A percentile compares a stretch with the other conserved stretches of the same genome.
Evolutionary conservation across 2,888 invertebrate genomes (phyloP).

Genomic region (Troilus luridus): DNA sequence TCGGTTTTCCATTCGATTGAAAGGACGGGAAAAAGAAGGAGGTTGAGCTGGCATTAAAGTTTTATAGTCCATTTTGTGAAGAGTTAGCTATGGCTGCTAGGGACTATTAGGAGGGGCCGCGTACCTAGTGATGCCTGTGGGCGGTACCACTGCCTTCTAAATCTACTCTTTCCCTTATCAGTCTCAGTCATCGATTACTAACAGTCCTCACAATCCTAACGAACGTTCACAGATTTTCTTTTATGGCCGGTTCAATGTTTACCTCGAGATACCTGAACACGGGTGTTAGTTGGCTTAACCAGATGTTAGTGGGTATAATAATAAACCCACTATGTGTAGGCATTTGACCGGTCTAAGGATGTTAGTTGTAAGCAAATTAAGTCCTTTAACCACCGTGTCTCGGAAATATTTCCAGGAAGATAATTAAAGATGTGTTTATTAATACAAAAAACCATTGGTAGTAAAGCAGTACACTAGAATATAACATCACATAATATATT

Average conservation of each 20-base stretch:
- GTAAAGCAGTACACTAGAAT: too few species aligned
- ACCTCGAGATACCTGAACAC: neutral
- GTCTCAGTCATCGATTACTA: neutral
- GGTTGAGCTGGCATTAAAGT: constrained; percentile 29
- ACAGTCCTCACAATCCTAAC: constrained; percentile 24
- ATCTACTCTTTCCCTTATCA: neutral
- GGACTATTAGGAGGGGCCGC: constrained; percentile 3
- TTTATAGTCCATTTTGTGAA: constrained; percentile 51
- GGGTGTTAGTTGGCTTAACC: neutral
- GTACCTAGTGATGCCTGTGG: constrained; percentile 10
- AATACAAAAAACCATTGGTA: too few species aligned
- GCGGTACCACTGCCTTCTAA: constrained; percentile 14
- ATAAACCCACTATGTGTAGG: neutral
- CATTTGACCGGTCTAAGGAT: neutral
- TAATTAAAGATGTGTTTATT: too few species aligned
- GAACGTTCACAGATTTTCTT: constrained; percentile 33
- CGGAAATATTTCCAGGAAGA: too few species aligned
- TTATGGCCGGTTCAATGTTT: neutral
- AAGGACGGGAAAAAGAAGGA: constrained; percentile 43
- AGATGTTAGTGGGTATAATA: neutral
- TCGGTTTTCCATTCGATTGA: constrained; percentile 48
- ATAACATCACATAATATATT: too few species aligned
- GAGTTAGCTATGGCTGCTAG: constrained; percentile 9
- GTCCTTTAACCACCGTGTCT: too few species aligned
- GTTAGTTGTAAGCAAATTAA: neutral